A percentile compares a stretch with the other conserved stretches of the same genome.
These are phyloP conservation scores for Drosophila parthenogenetica DNA, from an alignment of 2,888 invertebrate species.

Conservation along the genomic window DNA sequence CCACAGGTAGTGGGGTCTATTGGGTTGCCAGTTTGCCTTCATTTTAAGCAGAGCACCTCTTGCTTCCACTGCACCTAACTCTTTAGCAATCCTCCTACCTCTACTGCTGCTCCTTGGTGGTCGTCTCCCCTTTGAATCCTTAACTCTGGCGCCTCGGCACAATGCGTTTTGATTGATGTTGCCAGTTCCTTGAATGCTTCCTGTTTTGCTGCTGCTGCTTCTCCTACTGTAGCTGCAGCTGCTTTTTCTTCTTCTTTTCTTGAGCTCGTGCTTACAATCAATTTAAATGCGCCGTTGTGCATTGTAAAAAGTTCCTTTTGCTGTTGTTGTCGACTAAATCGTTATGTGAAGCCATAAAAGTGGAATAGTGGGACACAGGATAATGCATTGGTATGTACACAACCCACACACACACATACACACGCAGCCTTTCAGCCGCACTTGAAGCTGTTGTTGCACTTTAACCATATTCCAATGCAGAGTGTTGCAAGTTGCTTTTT, in stretches of 20 bases:
- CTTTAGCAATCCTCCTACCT: background rate
- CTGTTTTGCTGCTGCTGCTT: constrained; percentile 45
- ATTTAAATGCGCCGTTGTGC: constrained; percentile 77
- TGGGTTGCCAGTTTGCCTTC: constrained; percentile 18
- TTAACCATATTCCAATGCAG: constrained; percentile 49
- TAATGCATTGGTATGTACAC: constrained; percentile 22
- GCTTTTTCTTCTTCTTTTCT: constrained; percentile 4
- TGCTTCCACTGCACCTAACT: background rate
- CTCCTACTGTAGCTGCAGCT: background rate
- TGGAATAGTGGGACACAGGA: constrained; percentile 67
- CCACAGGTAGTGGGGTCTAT: constrained; percentile 62
- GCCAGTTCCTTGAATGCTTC: constrained; percentile 62
- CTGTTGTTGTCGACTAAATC: constrained; percentile 61
- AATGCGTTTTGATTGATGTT: constrained; percentile 73
- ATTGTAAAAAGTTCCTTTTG: constrained; percentile 70
- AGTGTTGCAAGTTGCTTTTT: constrained; percentile 58
- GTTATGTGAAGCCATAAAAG: constrained; percentile 69
- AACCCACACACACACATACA: background rate
- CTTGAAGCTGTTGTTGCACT: constrained; percentile 36
- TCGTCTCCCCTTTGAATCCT: constrained; percentile 39
- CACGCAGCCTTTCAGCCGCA: background rate
- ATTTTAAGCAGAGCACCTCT: constrained; percentile 10
- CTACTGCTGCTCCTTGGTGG: constrained; percentile 2
- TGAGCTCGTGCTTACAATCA: constrained; percentile 68
- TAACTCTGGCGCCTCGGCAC: constrained; percentile 52